Evolutionary conservation across 2,113 vertebrate genomes (phyloP).

Genomic region (Mesoclemmys tuberculata): DNA sequence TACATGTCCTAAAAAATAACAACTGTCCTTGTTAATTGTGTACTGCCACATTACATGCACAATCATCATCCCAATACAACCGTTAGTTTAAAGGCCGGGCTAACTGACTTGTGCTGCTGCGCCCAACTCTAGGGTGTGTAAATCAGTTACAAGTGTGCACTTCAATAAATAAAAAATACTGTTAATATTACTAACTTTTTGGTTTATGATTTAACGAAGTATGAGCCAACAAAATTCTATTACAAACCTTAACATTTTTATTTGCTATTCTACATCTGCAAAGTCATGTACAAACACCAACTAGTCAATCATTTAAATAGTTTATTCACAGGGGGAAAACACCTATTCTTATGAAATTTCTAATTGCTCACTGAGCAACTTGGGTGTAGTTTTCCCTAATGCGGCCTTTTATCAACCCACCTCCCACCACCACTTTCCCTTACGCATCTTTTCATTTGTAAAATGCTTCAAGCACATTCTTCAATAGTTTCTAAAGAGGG

Average conservation of each 20-base stretch:
- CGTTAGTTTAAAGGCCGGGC: too few relatives aligned
- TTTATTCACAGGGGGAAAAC: slow-evolving; percentile 14
- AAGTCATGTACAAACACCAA: neutral
- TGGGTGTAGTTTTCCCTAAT: neutral
- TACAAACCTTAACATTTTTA: neutral
- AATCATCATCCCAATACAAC: too few relatives aligned
- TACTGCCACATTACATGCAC: neutral
- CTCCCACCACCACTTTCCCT: neutral
- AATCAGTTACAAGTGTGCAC: neutral
- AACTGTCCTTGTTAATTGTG: neutral
- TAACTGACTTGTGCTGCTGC: too few relatives aligned
- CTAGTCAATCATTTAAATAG: neutral
- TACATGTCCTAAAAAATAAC: neutral
- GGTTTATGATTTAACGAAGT: neutral
- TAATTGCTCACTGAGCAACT: neutral
- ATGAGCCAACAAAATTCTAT: neutral
- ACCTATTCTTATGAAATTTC: neutral
- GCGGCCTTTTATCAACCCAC: neutral
- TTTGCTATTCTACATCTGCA: neutral
- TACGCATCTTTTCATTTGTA: neutral
- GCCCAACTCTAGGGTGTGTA: neutral
- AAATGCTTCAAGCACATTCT: neutral
- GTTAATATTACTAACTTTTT: neutral
- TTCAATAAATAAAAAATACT: slow-evolving; percentile 2
- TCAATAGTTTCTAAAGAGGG: neutral